Conservation (phyloP, 2,888 invertebrate species). For the Drosophila mimetica region DNA sequence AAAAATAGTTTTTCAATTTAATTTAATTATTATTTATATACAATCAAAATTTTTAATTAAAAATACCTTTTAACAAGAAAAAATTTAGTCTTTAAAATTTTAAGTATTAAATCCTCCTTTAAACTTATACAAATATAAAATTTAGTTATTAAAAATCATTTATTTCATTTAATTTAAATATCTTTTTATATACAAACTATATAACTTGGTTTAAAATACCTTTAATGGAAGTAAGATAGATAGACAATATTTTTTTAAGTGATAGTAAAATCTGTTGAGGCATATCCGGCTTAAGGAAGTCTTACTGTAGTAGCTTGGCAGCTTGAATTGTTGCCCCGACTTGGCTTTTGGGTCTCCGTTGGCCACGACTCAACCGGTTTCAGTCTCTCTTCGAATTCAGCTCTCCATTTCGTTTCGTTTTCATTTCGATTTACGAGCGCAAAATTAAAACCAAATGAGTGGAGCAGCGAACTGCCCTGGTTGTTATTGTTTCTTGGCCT, state of each 20-base stretch:
- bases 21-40: no score
- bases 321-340: conserved; percentile 40
- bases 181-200: no score
- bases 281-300: conserved; percentile 5
- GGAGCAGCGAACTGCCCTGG: conserved; percentile 60
- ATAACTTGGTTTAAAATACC: no score
- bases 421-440: conserved; percentile 79
- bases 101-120: no score
- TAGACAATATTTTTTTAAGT: background rate
- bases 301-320: conserved; percentile 20
- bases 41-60: no score
- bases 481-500: conserved; percentile 49
- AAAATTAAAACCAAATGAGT: conserved; percentile 74
- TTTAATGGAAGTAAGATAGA: no score
- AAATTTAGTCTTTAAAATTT: no score
- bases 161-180: no score
- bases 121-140: no score
- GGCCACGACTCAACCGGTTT: conserved; percentile 35
- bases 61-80: no score
- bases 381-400: conserved; percentile 22
- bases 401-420: conserved; percentile 73
- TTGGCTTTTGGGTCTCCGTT: conserved; percentile 39
- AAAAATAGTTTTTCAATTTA: no score
- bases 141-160: no score
- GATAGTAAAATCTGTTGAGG: background rate